These are phyloP conservation scores for Coreoperca whiteheadi DNA, from an alignment of 2,113 vertebrate species.

Conservation along the genomic window DNA sequence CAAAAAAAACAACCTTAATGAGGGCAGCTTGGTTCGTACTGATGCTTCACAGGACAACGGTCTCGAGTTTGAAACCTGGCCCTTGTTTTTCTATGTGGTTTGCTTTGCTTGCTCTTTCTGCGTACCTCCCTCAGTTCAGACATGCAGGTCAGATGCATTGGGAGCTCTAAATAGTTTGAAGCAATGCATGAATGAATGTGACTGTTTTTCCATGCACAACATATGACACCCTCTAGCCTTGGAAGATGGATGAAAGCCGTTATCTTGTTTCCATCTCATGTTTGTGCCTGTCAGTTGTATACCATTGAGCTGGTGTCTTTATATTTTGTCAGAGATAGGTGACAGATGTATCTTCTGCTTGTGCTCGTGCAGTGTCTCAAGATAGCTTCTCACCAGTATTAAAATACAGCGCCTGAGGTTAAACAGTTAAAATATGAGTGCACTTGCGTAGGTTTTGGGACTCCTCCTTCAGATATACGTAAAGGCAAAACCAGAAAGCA, in stretches of 20 bases:
- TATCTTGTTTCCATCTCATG: conserved; percentile 47
- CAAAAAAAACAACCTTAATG: neutral
- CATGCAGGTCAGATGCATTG: conserved; percentile 9
- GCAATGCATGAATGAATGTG: conserved; percentile 8
- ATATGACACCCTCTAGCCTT: neutral
- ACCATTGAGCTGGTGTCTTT: conserved; percentile 11
- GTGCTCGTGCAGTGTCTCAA: neutral
- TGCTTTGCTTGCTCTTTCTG: neutral
- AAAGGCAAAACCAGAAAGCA: conserved; percentile 16
- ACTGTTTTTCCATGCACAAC: conserved; percentile 13
- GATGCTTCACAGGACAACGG: neutral
- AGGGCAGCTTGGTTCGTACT: neutral
- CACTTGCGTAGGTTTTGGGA: neutral
- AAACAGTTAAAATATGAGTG: conserved; percentile 19
- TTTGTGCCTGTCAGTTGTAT: conserved; percentile 33
- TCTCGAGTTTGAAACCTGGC: neutral
- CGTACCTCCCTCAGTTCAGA: conserved; percentile 19
- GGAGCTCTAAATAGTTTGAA: neutral
- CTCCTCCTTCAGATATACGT: neutral
- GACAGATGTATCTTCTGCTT: conserved; percentile 22
- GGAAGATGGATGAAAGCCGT: conserved; percentile 29
- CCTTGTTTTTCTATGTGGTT: conserved; percentile 8
- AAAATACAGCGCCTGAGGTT: conserved; percentile 20
- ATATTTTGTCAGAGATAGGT: conserved; percentile 28
- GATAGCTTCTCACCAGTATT: neutral